Evolutionary conservation across 2,113 vertebrate genomes (phyloP), one percentile per base, ranked within the genome.

Genomic region (Heterocephalus glaber): DNA sequence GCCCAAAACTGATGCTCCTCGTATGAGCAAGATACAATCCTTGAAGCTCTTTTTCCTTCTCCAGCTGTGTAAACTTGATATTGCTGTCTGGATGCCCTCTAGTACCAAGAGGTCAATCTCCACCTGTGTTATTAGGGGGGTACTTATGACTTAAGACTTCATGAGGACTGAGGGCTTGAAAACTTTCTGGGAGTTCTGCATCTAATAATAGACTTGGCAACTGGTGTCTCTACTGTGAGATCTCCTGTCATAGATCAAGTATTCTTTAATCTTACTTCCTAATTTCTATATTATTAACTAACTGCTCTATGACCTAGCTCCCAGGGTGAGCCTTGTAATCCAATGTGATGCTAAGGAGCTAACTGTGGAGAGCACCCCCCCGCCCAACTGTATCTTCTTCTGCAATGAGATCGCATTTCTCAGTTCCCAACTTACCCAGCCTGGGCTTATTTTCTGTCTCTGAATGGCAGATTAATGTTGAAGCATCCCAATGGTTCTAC

Each of bases 1-100:
- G 9, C 3, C 16, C 11, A 47, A 11, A 66, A 12, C 33, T 79
- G 7, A 14, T 44, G 6, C 3, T 88, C 81, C 41, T 14, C 70
- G n/a, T 5, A 65, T 1, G 7, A 49, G 3, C 7, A 60, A 12
- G 33, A 3, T 3, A 7, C 10, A 4, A 7, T 30, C 3, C 7
- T 65, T 63, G 26, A 56, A 74, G 24, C 2, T 47, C 5, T n/a
- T 52, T 47, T 10, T 58, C 6, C 74, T 94, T 91, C 28, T 35
- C 28, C 26, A 63, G 5, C 20, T 10, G 0, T 60, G 1, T 47
- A 24, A 10, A 8, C 38, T 47, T 54, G 26, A 9, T 16, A 28
- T 80, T 77, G 66, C 60, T 79, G 24, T 2, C 20, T 22, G 4
- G 14, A 65, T 80, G 6, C 7, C 5, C 26, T 52, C 41, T 26